phyloP scores from a whole-genome alignment of 2,113 vertebrate species.

The Atractosteus spatula region DNA sequence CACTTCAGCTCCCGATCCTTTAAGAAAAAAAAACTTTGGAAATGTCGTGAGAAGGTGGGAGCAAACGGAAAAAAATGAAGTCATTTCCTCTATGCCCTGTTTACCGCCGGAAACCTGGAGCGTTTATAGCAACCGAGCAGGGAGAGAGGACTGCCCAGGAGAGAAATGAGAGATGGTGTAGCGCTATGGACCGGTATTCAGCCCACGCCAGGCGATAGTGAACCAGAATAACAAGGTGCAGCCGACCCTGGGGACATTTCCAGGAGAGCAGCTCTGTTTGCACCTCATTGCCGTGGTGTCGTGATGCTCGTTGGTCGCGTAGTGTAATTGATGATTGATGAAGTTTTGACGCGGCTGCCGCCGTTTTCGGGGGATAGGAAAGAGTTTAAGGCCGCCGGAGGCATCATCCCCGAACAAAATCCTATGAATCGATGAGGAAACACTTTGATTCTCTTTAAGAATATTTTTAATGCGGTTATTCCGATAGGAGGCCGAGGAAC shows the following conservation, averaged over 20 bases:
- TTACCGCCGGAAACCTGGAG: conserved; percentile 16
- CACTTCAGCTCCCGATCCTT: too few species aligned
- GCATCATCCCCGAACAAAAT: not conserved
- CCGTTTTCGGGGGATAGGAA: not conserved
- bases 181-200: too few species aligned
- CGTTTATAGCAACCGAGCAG: conserved; percentile 28
- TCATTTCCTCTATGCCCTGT: conserved; percentile 21
- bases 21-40: too few species aligned
- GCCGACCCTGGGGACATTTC: not conserved
- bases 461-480: not conserved
- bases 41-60: not conserved
- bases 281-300: not conserved
- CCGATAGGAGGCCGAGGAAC: too few species aligned
- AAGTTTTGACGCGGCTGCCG: not conserved
- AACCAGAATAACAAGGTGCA: not conserved
- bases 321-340: conserved; percentile 7
- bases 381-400: conserved; percentile 5
- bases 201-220: not conserved
- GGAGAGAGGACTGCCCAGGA: not conserved
- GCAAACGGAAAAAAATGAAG: not conserved
- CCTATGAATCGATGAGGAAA: too few species aligned
- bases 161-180: not conserved
- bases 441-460: not conserved
- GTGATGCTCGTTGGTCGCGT: not conserved
- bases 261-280: not conserved